Base-by-base conservation (phyloP, 2,888 invertebrate genomes). In the Bembecia ichneumoniformis region DNA sequence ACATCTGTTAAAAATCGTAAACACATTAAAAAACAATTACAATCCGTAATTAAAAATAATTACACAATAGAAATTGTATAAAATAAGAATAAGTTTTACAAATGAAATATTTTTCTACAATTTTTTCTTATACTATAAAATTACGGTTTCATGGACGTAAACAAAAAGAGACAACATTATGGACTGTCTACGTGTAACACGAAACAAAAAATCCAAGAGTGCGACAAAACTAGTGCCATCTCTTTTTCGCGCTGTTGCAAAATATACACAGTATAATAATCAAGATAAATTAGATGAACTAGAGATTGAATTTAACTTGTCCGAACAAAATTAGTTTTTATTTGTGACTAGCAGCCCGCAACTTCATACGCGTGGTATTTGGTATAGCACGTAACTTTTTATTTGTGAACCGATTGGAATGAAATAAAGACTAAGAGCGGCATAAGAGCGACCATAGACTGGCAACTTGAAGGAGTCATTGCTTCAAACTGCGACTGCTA, bases 71-170 rank as follows among this genome's bases (percentile, higher is more conserved):
- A n/a, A n/a, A n/a, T n/a, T n/a, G n/a, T n/a, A n/a, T 17, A 17
- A 17, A 17, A 17, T 4, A 1, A 3, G 17, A 17, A 20, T 7
- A 20, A 1, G 7, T 7, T 20, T 20, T 20, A 20, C 3, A 20
- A 20, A 20, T 20, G 7, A 20, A 40, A 40, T 36, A n/a, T 5
- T 40, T 44, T 11, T 79, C 72, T 63, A 46, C 46, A 50, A 53
- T 59, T 70, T 66, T 56, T 48, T 49, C 66, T 47, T 83, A 60
- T 80, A 77, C 82, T 82, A 55, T 58, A 52, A 48, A 67, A 62
- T 68, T 68, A 73, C 71, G 66, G 71, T 76, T 79, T 78, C 77
- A 75, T 75, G 74, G 74, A 76, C 74, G 75, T 78, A 79, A 81
- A 81, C 71, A 82, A 79, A 83, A 60, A 64, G 83, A 74, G 82